Base-by-base conservation (phyloP, 2,113 vertebrate genomes). In the Rhabdomys dilectus region DNA sequence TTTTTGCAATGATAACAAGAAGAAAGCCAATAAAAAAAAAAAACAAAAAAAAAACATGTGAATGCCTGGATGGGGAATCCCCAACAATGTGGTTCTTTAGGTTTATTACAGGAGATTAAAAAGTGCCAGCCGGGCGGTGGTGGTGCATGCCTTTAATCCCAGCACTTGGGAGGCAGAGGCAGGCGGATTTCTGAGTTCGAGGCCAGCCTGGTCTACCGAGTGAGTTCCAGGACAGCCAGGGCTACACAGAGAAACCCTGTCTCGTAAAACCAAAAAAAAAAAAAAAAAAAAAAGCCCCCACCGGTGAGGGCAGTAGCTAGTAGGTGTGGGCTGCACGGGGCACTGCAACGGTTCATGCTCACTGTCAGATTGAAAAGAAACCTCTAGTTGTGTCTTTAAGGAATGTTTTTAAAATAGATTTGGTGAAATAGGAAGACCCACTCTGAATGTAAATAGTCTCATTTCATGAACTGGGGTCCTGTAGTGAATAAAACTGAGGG, bases 11-110 rank as follows among this genome's bases (percentile, higher is more conserved):
- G 36, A 84, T 94, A 84, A 51, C 12, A 84, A 16, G 4, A 1
- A 73, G 29, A 78, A 97, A 88, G 89, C 64, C n/a, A 91, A 94
- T 66, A 39, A 73, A 96, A n/a, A n/a, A n/a, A n/a, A n/a, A n/a
- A n/a, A n/a, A n/a, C n/a, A n/a, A n/a, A n/a, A n/a, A n/a, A n/a
- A 88, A 29, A 88, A 29, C 0, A 84, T 45, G 77, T 13, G 19
- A 5, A 84, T 85, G 0, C 29, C 7, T 39, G 3, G 0, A 29
- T 53, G 4, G 24, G 29, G 29, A 58, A 66, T 60, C 29, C 31
- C 58, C 31, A 58, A 58, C 12, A 42, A 5, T 42, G 24, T 66
- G 51, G 36, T 39, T 85, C 8, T 60, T 64, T 77, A 89, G 8
- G 48, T 19, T 26, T 0, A 3, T 34, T 48, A 64, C 15, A 88